A percentile compares a stretch with the other conserved stretches of the same genome.
Conservation (phyloP, 2,113 vertebrate species). For the Calidris pygmaea region DNA sequence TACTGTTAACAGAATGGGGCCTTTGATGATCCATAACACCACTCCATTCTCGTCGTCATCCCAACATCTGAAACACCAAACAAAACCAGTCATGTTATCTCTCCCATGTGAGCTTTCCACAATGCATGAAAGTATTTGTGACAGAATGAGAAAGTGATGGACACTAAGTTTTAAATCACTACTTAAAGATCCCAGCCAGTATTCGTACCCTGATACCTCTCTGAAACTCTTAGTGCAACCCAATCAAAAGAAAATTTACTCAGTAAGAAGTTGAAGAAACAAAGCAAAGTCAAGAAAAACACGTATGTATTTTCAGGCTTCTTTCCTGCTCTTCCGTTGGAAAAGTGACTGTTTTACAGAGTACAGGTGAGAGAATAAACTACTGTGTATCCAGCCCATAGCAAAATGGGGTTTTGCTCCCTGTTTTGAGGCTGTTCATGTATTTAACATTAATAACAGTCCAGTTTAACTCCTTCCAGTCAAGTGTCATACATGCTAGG, state of each 20-base stretch:
- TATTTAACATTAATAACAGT: not conserved
- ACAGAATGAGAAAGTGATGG: not conserved
- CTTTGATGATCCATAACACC: conserved; percentile 79
- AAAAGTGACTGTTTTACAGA: not conserved
- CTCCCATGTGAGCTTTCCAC: not conserved
- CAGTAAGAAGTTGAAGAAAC: not conserved
- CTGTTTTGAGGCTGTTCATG: not conserved
- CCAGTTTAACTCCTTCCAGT: not conserved
- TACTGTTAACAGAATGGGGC: conserved; percentile 73
- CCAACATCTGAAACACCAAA: conserved; percentile 70
- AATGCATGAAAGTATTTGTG: not conserved
- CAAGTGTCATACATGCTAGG: not conserved
- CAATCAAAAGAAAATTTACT: not conserved
- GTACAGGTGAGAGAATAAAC: not conserved
- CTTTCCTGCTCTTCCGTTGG: not conserved
- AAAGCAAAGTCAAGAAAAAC: not conserved
- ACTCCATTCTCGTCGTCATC: conserved; percentile 71
- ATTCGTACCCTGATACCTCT: not conserved
- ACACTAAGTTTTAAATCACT: not conserved
- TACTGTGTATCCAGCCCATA: not conserved
- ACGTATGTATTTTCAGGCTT: not conserved
- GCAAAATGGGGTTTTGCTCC: not conserved
- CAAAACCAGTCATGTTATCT: not conserved
- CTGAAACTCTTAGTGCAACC: not conserved
- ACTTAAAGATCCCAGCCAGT: not conserved